phyloP scores from a whole-genome alignment of 2,888 invertebrate species.

The Lomographa bimaculata region DNA sequence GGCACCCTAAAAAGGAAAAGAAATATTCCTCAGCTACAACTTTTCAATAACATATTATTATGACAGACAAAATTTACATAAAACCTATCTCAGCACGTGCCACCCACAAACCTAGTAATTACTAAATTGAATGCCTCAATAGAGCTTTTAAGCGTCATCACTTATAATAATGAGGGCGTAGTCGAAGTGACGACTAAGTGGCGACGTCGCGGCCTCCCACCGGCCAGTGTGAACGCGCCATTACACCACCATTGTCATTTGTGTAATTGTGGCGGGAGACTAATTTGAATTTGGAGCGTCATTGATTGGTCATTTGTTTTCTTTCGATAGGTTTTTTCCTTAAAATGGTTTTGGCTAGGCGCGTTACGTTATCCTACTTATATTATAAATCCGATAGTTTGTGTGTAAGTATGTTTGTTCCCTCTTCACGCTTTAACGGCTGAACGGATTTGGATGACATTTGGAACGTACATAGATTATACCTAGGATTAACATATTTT shows the following conservation, averaged over 20 bases:
- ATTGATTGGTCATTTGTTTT: constrained; percentile 35
- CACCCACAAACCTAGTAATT: constrained; percentile 69
- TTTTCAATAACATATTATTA: constrained; percentile 25
- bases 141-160: constrained; percentile 78
- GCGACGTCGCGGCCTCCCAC: constrained; percentile 63
- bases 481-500: too few relatives aligned
- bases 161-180: constrained; percentile 77
- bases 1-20: not conserved
- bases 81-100: constrained; percentile 51
- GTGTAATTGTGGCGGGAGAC: constrained; percentile 50
- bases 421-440: too few relatives aligned
- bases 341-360: constrained; percentile 7
- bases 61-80: constrained; percentile 46
- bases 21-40: constrained; percentile 8
- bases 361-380: too few relatives aligned
- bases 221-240: constrained; percentile 59
- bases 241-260: constrained; percentile 66
- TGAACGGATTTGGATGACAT: too few relatives aligned
- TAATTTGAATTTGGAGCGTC: constrained; percentile 57
- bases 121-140: constrained; percentile 79
- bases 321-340: constrained; percentile 12
- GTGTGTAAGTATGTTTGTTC: too few relatives aligned
- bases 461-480: too few relatives aligned
- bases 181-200: constrained; percentile 67
- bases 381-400: too few relatives aligned